Conservation (phyloP, 2,888 invertebrate genomes). For the Eucriotettix oculatus region DNA sequence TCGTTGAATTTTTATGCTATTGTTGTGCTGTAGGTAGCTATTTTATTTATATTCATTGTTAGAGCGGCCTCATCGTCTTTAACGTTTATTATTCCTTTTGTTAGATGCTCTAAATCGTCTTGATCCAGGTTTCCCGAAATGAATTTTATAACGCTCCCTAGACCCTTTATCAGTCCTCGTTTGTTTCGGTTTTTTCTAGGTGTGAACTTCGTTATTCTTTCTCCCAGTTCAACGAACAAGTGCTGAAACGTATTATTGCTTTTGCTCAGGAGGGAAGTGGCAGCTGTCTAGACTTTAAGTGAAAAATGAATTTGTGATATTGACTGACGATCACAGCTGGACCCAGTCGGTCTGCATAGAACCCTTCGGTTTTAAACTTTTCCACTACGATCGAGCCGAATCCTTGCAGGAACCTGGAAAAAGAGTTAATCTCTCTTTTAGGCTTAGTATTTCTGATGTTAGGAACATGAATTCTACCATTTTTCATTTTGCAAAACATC, state of each 20-base stretch:
- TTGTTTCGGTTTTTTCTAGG: background rate
- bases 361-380: background rate
- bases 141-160: background rate
- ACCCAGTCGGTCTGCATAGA: background rate
- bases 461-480: background rate
- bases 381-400: background rate
- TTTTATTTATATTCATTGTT: background rate
- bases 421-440: background rate
- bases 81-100: background rate
- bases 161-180: background rate
- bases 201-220: background rate
- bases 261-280: background rate
- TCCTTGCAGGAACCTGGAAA: background rate
- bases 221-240: background rate
- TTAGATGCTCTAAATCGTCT: background rate
- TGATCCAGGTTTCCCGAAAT: background rate
- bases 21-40: background rate
- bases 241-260: background rate
- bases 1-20: background rate
- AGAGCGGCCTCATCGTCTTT: background rate
- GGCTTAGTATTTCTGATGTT: background rate
- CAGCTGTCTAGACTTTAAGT: background rate
- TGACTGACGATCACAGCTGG: background rate
- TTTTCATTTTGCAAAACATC: background rate
- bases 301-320: background rate